Evolutionary conservation across 1,140 invertebrate species (phyloP).

Genomic region (Drosophila funebris): DNA sequence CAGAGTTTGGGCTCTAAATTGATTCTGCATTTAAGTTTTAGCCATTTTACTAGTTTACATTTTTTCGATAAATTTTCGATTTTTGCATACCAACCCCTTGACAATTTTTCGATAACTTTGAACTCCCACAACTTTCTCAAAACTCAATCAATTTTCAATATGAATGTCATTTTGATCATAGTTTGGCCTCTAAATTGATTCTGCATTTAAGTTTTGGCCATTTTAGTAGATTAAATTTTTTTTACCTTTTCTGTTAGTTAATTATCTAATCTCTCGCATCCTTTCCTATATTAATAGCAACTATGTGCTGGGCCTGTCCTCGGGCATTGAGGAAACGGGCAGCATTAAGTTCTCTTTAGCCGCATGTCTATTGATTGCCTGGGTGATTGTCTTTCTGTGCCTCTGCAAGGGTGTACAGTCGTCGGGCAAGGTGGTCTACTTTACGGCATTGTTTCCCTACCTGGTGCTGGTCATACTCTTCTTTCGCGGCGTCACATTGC

Average conservation of each 20-base stretch:
- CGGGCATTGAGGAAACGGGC: slow-evolving; percentile 90
- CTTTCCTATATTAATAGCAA: slow-evolving; percentile 85
- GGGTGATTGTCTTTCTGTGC: slow-evolving; percentile 92
- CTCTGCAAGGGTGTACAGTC: slow-evolving; percentile 93
- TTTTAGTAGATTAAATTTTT: no score
- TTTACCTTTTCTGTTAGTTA: no score
- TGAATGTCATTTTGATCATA: no score
- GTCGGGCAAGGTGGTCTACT: slow-evolving; percentile 93
- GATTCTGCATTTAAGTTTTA: neutral
- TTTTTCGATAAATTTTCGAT: no score
- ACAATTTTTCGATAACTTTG: no score
- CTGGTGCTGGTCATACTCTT: slow-evolving; percentile 92
- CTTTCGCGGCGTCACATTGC: slow-evolving; percentile 91
- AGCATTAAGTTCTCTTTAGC: slow-evolving; percentile 87
- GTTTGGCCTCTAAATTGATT: no score
- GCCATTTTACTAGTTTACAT: no score
- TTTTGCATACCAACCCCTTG: no score
- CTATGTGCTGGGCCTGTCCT: slow-evolving; percentile 89
- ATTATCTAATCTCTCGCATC: neutral
- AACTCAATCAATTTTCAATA: neutral
- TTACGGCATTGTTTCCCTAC: slow-evolving; percentile 94
- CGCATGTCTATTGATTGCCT: slow-evolving; percentile 89
- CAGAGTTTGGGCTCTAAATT: neutral
- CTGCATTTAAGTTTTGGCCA: neutral
- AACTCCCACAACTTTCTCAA: neutral